Evolutionary conservation across 2,888 invertebrate genomes (phyloP).

Genomic region (Dichetophora obliterata): DNA sequence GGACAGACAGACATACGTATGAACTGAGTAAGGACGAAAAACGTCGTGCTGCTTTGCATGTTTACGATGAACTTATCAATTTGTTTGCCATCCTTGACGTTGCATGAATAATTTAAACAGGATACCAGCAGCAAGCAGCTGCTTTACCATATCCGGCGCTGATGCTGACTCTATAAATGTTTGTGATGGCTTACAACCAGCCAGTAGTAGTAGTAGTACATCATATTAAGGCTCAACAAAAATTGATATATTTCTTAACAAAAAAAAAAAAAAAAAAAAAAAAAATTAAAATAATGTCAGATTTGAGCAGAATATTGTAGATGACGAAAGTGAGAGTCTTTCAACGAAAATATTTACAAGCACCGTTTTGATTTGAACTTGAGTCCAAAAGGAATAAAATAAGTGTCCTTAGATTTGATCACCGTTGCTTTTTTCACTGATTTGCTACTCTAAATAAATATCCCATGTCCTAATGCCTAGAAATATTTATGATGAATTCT

Average conservation of each 20-base stretch:
- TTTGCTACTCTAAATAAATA: slow-evolving; percentile 29
- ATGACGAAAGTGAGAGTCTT: slow-evolving; percentile 34
- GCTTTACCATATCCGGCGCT: slow-evolving; percentile 2
- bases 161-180: not conserved
- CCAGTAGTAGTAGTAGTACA: slow-evolving; percentile 28
- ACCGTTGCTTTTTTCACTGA: slow-evolving; percentile 45
- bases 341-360: not conserved
- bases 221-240: slow-evolving; percentile 24
- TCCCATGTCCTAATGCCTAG: slow-evolving; percentile 1
- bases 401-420: slow-evolving; percentile 52
- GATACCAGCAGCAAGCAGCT: slow-evolving; percentile 39
- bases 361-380: slow-evolving; percentile 17
- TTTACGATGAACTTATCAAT: slow-evolving; percentile 67
- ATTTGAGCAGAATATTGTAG: not conserved
- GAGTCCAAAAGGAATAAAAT: slow-evolving; percentile 1
- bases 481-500: slow-evolving; percentile 51
- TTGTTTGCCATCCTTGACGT: slow-evolving; percentile 64
- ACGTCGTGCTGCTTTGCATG: slow-evolving; percentile 58
- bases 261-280: not conserved
- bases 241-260: not conserved
- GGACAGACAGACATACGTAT: not conserved
- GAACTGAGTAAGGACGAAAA: not conserved
- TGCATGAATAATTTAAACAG: slow-evolving; percentile 63
- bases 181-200: not conserved
- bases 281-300: too few relatives aligned